phyloP scores from a whole-genome alignment of 1,140 invertebrate genomes.

The Cataglyphis hispanica region DNA sequence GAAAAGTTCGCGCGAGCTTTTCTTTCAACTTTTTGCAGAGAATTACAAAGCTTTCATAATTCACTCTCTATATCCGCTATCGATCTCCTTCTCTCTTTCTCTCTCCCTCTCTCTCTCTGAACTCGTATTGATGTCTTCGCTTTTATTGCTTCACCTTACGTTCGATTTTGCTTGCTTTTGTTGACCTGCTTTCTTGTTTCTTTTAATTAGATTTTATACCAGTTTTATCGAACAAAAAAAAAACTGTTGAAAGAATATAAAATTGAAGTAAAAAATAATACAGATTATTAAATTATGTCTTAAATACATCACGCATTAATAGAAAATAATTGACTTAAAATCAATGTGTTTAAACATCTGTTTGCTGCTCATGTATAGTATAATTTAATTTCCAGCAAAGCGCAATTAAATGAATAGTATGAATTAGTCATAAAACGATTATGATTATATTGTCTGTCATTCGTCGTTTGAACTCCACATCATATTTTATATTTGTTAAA shows the following conservation, averaged over 20 bases:
- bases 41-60: constrained; percentile 63
- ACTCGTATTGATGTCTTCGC: constrained; percentile 31
- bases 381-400: background rate
- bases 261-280: too few species aligned
- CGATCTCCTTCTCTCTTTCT: constrained; percentile 44
- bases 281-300: too few species aligned
- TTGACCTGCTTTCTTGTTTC: constrained; percentile 18
- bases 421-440: background rate
- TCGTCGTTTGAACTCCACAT: too few species aligned
- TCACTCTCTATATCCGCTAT: constrained; percentile 61
- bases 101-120: constrained; percentile 27
- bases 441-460: too few species aligned
- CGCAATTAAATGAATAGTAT: background rate
- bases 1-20: constrained; percentile 71
- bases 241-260: too few species aligned
- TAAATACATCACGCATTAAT: too few species aligned
- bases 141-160: constrained; percentile 48
- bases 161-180: constrained; percentile 44
- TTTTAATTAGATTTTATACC: constrained; percentile 41
- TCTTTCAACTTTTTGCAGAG: constrained; percentile 56
- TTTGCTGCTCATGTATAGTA: background rate
- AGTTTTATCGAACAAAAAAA: background rate
- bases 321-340: too few species aligned
- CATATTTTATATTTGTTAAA: constrained; percentile 20
- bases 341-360: too few species aligned